Percentiles rank a stretch among this genome's conserved stretches.
phyloP scores from a whole-genome alignment of 2,113 vertebrate species.

The Mohoua ochrocephala region DNA sequence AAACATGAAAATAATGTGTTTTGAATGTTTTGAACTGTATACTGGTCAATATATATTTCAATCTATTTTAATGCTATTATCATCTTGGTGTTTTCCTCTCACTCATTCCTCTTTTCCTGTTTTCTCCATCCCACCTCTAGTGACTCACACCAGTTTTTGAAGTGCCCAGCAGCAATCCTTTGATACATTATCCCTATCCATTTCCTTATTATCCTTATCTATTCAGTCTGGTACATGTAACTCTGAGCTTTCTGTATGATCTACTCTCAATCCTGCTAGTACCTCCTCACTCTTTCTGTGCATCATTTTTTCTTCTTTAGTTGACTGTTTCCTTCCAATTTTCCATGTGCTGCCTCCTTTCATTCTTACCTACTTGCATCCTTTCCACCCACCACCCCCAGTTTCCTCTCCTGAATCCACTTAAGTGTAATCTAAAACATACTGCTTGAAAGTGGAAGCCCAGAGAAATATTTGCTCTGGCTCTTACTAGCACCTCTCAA shows the following conservation, averaged over 20 bases:
- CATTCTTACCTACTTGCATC: not conserved
- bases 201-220: not conserved
- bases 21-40: not conserved
- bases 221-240: not conserved
- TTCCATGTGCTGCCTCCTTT: not conserved
- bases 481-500: not conserved
- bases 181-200: not conserved
- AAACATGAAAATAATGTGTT: not conserved
- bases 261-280: not conserved
- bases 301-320: not conserved
- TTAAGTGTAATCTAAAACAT: slow-evolving; percentile 47
- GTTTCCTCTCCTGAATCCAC: slow-evolving; percentile 53
- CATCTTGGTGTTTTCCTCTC: not conserved
- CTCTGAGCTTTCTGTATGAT: not conserved
- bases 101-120: not conserved
- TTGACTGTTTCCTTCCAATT: not conserved
- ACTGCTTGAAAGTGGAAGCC: not conserved
- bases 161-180: not conserved
- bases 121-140: not conserved
- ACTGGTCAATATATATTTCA: not conserved
- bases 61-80: not conserved
- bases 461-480: slow-evolving; percentile 49
- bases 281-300: not conserved
- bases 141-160: not conserved
- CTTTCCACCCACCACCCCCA: not conserved